Evolutionary conservation across 2,797 vertebrate genomes (phyloP), one percentile per base, ranked within the genome.

Genomic region (Takifugu ocellatus): DNA sequence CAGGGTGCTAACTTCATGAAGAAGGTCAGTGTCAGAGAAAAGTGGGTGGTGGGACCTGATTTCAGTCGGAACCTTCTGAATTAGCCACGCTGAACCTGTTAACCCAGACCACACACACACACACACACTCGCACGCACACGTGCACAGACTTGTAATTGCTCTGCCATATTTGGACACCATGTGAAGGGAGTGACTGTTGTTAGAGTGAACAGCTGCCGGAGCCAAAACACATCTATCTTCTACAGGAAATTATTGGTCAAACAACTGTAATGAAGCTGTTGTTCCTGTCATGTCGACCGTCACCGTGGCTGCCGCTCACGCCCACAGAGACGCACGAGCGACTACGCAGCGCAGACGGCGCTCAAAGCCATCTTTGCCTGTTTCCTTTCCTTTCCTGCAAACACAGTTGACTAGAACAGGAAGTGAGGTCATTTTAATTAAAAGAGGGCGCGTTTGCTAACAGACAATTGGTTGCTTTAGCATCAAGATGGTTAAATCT

Each of bases 201-300:
- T 82, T 71, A 75, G 59, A 63, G 66, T 0, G 56, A 81, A 67
- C 84, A 89, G 84, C 86, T 85, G 84, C 77, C 56, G 2, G 17
- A 5, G 58, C 72, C 69, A 83, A 68, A 84, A 81, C 78, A 76
- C 86, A 86, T 89, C 78, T 52, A 83, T 89, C 86, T 84, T 74
- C 74, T 63, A 77, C 88, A 89, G 90, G 87, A 92, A 90, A 83
- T 83, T 56, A 84, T 79, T 82, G 75, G 74, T 87, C 87, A 89
- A 89, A 89, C 83, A 88, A 76, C 87, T 26, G 59, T 42, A 79
- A 72, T 68, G 63, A 75, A 74, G 58, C 57, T 60, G 73, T 81
- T 84, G 79, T 81, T 81, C 77, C 74, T 62, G 65, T 72, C 62
- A 59, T 79, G 68, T 73, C 82, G 72, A 84, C 83, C 29, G 5